Percentiles rank a stretch among this genome's conserved stretches.
phyloP scores from a whole-genome alignment of 2,797 vertebrate genomes.

The Ara ararauna region DNA sequence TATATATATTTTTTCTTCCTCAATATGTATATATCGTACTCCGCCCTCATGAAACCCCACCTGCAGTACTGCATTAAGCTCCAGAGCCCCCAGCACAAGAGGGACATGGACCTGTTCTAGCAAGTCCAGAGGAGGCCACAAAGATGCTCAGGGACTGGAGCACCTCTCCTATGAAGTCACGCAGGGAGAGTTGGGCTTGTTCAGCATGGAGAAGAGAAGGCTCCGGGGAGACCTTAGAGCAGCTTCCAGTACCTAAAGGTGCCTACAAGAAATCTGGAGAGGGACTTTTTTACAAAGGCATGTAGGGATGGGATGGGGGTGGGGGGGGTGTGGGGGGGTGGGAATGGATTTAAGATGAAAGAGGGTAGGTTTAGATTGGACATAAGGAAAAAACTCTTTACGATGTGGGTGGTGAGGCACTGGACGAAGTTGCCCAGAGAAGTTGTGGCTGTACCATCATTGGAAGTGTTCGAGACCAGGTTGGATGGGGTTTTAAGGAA shows the following conservation, averaged over 20 bases:
- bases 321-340: no score
- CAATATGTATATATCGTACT: background rate
- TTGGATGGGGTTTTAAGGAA: background rate
- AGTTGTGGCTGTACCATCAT: background rate
- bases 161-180: background rate
- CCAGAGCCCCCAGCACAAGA: background rate
- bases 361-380: background rate
- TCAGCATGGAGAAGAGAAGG: background rate
- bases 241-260: background rate
- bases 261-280: background rate
- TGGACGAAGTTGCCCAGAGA: background rate
- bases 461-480: background rate
- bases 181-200: background rate
- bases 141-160: background rate
- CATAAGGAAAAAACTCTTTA: background rate
- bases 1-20: background rate
- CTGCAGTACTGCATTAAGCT: background rate
- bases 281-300: background rate
- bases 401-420: background rate
- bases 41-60: background rate
- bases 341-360: background rate
- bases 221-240: background rate
- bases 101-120: background rate
- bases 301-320: background rate
- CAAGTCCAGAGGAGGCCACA: background rate